Base-by-base conservation (phyloP, 2,888 invertebrate genomes). In the Silvanus unidentatus region DNA sequence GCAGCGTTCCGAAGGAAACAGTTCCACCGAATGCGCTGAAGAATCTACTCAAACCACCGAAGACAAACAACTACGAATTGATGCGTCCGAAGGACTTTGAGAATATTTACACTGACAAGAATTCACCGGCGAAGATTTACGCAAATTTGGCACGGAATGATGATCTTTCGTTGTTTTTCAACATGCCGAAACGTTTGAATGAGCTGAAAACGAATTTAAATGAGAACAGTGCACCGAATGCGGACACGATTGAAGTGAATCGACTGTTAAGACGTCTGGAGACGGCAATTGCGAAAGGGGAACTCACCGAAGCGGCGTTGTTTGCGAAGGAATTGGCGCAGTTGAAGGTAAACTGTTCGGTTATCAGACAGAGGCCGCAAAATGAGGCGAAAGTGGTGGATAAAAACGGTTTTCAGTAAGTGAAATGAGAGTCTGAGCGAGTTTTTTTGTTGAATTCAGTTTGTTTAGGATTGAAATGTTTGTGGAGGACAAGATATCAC, bases 401-500 rank as follows among this genome's bases (percentile, higher is more conserved):
- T 32, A 13, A 11, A 22, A 32, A 32, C 6, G 32, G 16, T 30
- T 44, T 41, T 29, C 40, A 9, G 40, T 40, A 9, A 16, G 16
- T 39, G 14, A 30, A 15, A 16, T 45, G 15, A 6, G 29, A n/a
- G n/a, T n/a, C n/a, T n/a, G 27, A 10, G 22, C 15, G 14, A 16
- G 14, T 22, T 28, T 38, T 37, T 13, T 44, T n/a, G n/a, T n/a
- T n/a, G n/a, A n/a, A n/a, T n/a, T n/a, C n/a, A 8, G 9, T 37
- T 37, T 12, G 4, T 71, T 63, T 68, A 88, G 86, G 55, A 81
- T 89, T 51, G 80, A 86, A 57, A 80, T 90, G 72, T 87, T 84
- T 72, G 84, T 90, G 30, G 89, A 90, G 71, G 88, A 90, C 67
- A 82, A 83, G 64, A 77, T 84, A 58, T 84, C 86, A n/a, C 86